phyloP scores from a whole-genome alignment of 2,888 invertebrate species.

The Apoda limacodes region DNA sequence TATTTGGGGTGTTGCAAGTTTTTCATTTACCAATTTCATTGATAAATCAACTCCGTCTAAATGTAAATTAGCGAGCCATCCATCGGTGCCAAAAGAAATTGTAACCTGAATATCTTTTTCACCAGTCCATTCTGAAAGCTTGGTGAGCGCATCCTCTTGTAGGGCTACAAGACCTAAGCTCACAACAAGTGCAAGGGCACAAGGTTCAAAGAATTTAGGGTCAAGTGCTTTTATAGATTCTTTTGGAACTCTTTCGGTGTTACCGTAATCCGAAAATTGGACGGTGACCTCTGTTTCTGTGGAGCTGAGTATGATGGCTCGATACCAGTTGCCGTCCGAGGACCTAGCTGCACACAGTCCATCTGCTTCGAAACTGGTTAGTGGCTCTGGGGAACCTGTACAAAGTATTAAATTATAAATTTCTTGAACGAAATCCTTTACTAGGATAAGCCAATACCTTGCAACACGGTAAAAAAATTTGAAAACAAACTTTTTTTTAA shows the following conservation, averaged over 20 bases:
- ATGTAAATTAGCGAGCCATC: slow-evolving; percentile 68
- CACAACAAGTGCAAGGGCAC: slow-evolving; percentile 44
- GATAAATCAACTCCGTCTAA: slow-evolving; percentile 62
- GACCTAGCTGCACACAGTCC: slow-evolving; percentile 73
- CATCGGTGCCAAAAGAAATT: slow-evolving; percentile 59
- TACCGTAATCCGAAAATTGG: slow-evolving; percentile 79
- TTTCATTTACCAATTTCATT: slow-evolving; percentile 53
- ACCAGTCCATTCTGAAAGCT: slow-evolving; percentile 47
- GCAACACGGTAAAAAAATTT: slow-evolving; percentile 4
- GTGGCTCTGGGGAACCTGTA: slow-evolving; percentile 44
- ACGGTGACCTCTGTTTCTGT: slow-evolving; percentile 59
- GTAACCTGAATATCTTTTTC: slow-evolving; percentile 67
- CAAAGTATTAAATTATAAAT: no score
- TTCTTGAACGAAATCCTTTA: no score
- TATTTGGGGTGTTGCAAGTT: slow-evolving; percentile 43
- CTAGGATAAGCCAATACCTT: no score
- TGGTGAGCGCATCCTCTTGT: slow-evolving; percentile 43
- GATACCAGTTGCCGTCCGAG: slow-evolving; percentile 78
- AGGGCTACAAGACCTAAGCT: slow-evolving; percentile 46
- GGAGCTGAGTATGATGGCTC: slow-evolving; percentile 64
- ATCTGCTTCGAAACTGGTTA: slow-evolving; percentile 57
- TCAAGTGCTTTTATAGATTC: slow-evolving; percentile 59
- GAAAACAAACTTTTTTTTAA: no score
- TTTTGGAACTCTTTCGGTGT: slow-evolving; percentile 66
- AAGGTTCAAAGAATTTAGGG: slow-evolving; percentile 52